These are phyloP conservation scores for Idaea biselata DNA, from an alignment of 2,888 invertebrate genomes.

Conservation along the genomic window DNA sequence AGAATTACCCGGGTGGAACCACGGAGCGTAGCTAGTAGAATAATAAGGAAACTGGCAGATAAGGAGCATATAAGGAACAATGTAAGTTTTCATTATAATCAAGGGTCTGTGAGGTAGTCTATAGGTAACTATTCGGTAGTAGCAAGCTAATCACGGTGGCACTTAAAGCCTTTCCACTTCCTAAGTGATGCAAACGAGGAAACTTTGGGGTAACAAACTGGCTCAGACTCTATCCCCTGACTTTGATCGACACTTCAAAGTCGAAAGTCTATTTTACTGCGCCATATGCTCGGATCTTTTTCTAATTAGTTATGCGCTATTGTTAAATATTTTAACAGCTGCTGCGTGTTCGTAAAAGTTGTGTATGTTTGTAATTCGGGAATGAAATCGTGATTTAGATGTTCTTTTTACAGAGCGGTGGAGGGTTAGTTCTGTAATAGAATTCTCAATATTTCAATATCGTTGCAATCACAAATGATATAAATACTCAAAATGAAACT, in stretches of 20 bases:
- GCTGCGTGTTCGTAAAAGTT: background rate
- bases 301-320: conserved; percentile 17
- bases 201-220: conserved; percentile 67
- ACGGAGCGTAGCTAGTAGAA: no score
- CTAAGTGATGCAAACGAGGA: conserved; percentile 73
- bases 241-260: conserved; percentile 71
- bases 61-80: conserved; percentile 20
- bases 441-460: no score
- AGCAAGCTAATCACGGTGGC: conserved; percentile 58
- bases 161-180: conserved; percentile 63
- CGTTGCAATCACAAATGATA: no score
- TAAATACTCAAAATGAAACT: no score
- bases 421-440: background rate
- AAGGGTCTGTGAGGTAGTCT: conserved; percentile 40
- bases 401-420: background rate
- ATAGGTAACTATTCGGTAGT: conserved; percentile 43
- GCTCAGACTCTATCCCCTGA: conserved; percentile 61
- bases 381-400: background rate
- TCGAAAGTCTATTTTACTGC: conserved; percentile 51
- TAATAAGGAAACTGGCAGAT: conserved; percentile 27
- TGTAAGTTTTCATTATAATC: conserved; percentile 49
- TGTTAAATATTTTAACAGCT: conserved; percentile 8
- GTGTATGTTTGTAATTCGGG: background rate
- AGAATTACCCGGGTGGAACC: conserved; percentile 19
- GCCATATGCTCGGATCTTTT: conserved; percentile 36